phyloP scores from a whole-genome alignment of 2,113 vertebrate genomes.

The Thunnus thynnus region DNA sequence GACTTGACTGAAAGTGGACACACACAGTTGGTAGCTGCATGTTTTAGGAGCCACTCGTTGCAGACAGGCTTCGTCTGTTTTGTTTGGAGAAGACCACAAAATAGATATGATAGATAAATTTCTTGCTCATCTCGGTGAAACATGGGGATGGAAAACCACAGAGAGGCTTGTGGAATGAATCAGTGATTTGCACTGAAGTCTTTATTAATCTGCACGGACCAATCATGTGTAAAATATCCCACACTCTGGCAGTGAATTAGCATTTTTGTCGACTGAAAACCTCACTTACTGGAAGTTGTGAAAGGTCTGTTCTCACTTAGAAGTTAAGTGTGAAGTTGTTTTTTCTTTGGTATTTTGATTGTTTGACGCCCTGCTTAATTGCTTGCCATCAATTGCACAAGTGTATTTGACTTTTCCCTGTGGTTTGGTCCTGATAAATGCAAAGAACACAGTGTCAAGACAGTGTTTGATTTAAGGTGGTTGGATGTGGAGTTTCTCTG shows the following conservation, averaged over 20 bases:
- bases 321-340: constrained; percentile 40
- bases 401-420: constrained; percentile 16
- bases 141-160: constrained; percentile 23
- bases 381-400: constrained; percentile 48
- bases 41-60: constrained; percentile 17
- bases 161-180: constrained; percentile 41
- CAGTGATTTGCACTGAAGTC: constrained; percentile 30
- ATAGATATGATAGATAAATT: constrained; percentile 38
- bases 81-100: constrained; percentile 35
- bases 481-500: constrained; percentile 31
- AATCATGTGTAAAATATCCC: constrained; percentile 52
- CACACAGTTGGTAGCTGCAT: not conserved
- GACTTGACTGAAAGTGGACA: constrained; percentile 30
- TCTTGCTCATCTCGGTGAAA: constrained; percentile 39
- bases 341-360: constrained; percentile 14
- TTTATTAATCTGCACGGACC: constrained; percentile 53
- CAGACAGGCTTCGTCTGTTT: constrained; percentile 26
- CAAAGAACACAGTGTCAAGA: not conserved
- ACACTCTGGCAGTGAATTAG: constrained; percentile 44
- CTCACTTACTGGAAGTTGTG: constrained; percentile 66
- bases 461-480: constrained; percentile 23
- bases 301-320: constrained; percentile 52
- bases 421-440: constrained; percentile 38
- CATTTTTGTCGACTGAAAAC: constrained; percentile 56
- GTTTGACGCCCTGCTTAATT: constrained; percentile 39